Base-by-base conservation (phyloP, 2,888 invertebrate genomes). In the Apoderus coryli region DNA sequence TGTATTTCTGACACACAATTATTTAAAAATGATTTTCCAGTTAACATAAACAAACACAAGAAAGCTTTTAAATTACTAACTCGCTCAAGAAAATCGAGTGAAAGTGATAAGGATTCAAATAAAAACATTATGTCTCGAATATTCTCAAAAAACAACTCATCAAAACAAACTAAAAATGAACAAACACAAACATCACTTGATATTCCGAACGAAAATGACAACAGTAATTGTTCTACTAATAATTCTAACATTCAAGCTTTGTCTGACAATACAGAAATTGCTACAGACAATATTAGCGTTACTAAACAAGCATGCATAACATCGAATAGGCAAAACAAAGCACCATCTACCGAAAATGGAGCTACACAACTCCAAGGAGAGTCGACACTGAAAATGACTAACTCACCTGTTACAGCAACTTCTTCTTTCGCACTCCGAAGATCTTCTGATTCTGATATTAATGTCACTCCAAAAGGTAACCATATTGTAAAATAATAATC, bases 371-470 rank as follows among this genome's bases (percentile, higher is more conserved):
- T n/a, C n/a, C n/a, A n/a, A n/a, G n/a, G n/a, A n/a, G n/a, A n/a
- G n/a, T n/a, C n/a, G n/a, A n/a, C n/a, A n/a, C n/a, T n/a, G n/a
- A 35, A 31, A 26, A 16, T 34, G 5, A 23, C 36, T 10, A 27
- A 39, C 14, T 39, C 39, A 4, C 37, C 39, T 6, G 16, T 30
- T 3, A 39, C 29, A 33, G 25, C 29, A 19, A 37, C 31, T 22
- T 28, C 33, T 11, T 32, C 35, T 26, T 16, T 35, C 14, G 26
- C 37, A n/a, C 57, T 79, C 50, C 66, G 89, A 30, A 65, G 90
- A 43, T 89, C 89, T 3, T 90, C 90, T 3, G 93, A 92, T 57
- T 90, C 92, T 1, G 93, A 93, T 60, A 64, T 89, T 42, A 89
- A 84, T 62, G 75, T 88, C 27, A 86, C 89, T 7, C 88, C 89